Conservation (phyloP, 2,888 invertebrate genomes). For the Ischnura elegans region DNA sequence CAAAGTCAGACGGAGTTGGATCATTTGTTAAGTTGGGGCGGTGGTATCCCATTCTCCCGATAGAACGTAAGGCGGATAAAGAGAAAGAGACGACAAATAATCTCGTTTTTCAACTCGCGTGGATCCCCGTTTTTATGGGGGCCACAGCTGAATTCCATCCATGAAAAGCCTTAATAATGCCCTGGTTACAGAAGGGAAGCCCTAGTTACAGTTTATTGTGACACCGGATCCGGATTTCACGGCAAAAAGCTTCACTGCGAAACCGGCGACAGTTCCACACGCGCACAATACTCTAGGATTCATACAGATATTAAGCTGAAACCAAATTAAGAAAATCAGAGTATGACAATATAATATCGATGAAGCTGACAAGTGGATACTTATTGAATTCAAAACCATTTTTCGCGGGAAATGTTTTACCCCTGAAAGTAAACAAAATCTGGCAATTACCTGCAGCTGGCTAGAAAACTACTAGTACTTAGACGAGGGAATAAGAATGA, state of each 20-base stretch:
- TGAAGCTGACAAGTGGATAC: neutral
- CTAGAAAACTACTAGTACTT: neutral
- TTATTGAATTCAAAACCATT: neutral
- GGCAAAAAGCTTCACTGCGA: neutral
- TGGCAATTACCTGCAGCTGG: neutral
- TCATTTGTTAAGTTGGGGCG: constrained; percentile 40
- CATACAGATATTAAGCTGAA: neutral
- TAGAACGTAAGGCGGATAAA: neutral
- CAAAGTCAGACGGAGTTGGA: neutral
- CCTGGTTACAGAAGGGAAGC: neutral
- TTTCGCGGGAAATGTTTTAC: neutral
- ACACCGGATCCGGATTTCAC: neutral
- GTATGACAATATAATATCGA: no score
- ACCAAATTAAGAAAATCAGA: no score
- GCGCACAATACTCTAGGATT: neutral
- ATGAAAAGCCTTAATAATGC: constrained; percentile 18
- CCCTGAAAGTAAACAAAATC: neutral
- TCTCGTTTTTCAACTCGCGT: constrained; percentile 51
- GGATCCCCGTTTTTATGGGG: neutral
- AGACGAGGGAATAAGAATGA: neutral
- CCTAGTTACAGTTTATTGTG: constrained; percentile 42
- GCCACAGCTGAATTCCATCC: constrained; percentile 28
- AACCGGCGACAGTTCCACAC: neutral
- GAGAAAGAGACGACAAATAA: constrained; percentile 15
- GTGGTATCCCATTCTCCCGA: neutral